Evolutionary conservation across 2,888 invertebrate species (phyloP).

Genomic region (Ceriagrion tenellum): DNA sequence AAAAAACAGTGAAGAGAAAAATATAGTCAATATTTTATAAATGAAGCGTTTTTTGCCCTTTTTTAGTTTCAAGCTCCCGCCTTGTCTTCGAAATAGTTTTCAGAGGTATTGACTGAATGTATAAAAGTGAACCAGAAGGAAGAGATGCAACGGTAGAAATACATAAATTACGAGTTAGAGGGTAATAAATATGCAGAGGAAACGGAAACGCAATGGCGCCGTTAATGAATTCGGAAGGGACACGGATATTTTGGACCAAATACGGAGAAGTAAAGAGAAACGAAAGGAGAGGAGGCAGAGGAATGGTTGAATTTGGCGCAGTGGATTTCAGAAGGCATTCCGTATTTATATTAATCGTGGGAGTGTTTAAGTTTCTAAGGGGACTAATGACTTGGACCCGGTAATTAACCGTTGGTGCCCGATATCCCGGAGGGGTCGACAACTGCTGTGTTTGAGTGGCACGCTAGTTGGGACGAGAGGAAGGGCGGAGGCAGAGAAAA

Average conservation of each 20-base stretch:
- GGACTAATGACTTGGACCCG: background rate
- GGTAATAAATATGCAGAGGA: background rate
- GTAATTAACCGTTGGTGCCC: background rate
- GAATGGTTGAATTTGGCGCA: background rate
- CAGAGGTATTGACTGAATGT: too few relatives aligned
- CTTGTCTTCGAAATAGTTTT: too few relatives aligned
- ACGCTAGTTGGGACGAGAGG: background rate
- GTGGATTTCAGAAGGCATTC: background rate
- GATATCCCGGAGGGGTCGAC: background rate
- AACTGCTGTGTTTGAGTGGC: background rate
- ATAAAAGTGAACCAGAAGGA: background rate
- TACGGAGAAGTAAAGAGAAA: background rate
- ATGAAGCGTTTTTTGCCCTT: too few relatives aligned
- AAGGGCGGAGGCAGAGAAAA: background rate
- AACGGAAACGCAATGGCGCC: background rate
- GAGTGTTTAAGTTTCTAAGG: background rate
- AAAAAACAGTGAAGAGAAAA: too few relatives aligned
- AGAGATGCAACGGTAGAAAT: background rate
- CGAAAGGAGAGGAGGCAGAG: background rate
- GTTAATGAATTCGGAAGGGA: background rate
- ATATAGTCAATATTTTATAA: too few relatives aligned
- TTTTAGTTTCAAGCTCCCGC: too few relatives aligned
- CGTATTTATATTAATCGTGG: background rate
- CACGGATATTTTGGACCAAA: background rate
- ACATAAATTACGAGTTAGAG: background rate